Evolutionary conservation across 2,888 invertebrate genomes (phyloP), one percentile per base, ranked within the genome.

Genomic region (Laothoe populi): DNA sequence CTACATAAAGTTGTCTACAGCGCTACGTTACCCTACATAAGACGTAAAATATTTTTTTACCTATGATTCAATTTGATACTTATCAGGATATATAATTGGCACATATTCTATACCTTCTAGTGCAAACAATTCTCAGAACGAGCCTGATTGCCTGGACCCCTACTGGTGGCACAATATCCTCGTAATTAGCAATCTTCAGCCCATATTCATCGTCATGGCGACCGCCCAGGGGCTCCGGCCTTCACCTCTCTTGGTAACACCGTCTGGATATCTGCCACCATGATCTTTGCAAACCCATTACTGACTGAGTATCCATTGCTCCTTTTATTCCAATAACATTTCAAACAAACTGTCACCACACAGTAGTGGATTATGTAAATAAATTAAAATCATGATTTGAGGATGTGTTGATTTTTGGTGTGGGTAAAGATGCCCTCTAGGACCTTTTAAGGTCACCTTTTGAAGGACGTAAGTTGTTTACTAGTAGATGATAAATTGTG

Each of bases 381-480:
- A 19, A 4, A 35, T 4, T 35, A 35, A 11, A 19, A 31, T 53
- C 35, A 31, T 53, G 10, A 19, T 53, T 53, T 26, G 16, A 16
- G 16, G 31, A 31, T 4, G 26, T 10, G 16, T 8, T 35, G 35
- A n/a, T n/a, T n/a, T n/a, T n/a, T 21, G 19, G 53, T 53, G 35
- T 8, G 19, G 53, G 53, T 11, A 5, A 53, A 53, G 53, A 35
- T 35, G 53, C 35, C 53, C 53, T 53, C 19, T 53, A 53, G 19
- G 35, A 31, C 11, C 53, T 35, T 53, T 35, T 53, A 53, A 53
- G 53, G 53, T 53, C 53, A 53, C 53, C 53, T 53, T 35, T 19
- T 23, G 49, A 53, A 57, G 63, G 53, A 19, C 31, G 16, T 53
- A 1, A 49, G 73, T 73, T 66, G 71, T 70, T 71, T 68, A 67